These are phyloP conservation scores for Hypanus sabinus DNA, from an alignment of 2,113 vertebrate species.

Conservation along the genomic window DNA sequence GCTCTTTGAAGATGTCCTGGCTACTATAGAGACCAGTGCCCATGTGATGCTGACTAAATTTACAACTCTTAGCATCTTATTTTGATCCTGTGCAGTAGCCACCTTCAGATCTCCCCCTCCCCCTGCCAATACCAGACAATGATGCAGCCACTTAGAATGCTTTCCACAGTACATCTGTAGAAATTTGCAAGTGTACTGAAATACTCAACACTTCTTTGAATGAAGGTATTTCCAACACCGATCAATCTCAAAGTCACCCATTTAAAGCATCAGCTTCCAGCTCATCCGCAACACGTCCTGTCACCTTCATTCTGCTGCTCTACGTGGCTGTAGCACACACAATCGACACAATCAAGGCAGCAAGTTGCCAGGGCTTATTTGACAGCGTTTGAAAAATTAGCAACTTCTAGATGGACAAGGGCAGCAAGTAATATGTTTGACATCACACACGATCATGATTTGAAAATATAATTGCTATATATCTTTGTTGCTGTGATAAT, in stretches of 20 bases:
- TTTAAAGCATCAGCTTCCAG: background rate
- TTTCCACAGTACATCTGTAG: no score
- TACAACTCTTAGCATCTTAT: no score
- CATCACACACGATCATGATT: background rate
- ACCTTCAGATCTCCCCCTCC: no score
- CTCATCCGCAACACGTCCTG: background rate
- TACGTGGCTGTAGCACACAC: background rate
- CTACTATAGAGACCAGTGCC: no score
- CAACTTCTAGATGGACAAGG: background rate
- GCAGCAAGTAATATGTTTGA: background rate
- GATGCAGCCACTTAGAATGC: no score
- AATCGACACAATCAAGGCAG: background rate
- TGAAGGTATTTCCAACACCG: background rate
- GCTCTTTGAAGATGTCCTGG: no score
- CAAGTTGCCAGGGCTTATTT: background rate
- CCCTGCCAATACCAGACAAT: no score
- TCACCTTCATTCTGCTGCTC: no score
- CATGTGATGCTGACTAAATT: no score
- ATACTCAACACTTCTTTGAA: background rate
- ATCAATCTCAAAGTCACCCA: background rate
- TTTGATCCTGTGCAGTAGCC: no score
- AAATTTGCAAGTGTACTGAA: background rate
- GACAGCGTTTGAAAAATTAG: background rate
- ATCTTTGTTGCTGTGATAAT: no score
- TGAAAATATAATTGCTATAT: background rate